These are phyloP conservation scores for Bradypodion pumilum DNA, from an alignment of 2,797 vertebrate genomes.

Conservation along the genomic window DNA sequence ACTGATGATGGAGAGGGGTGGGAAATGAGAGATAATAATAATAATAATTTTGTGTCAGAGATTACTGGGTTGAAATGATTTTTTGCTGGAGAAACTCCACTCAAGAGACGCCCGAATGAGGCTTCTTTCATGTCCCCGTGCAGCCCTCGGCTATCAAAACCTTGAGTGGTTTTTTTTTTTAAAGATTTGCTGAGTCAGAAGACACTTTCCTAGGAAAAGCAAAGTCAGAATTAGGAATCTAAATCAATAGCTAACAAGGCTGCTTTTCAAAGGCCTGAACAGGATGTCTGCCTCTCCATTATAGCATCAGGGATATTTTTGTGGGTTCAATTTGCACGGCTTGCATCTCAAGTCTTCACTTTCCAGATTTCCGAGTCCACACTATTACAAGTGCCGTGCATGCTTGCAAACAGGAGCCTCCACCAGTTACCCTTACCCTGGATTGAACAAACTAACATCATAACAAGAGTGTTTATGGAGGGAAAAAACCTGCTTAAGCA, in stretches of 20 bases:
- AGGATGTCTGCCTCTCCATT: fast-evolving
- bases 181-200: neutral
- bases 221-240: neutral
- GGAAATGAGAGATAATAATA: neutral
- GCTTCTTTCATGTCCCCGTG: no score
- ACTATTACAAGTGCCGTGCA: conserved; percentile 77
- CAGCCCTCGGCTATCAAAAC: no score
- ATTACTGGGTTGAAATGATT: no score
- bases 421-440: conserved; percentile 79
- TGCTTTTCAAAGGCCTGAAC: neutral
- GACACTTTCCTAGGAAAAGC: neutral
- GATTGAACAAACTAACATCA: conserved; percentile 91
- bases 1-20: neutral
- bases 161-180: no score
- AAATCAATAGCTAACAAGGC: neutral
- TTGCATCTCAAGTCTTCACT: conserved; percentile 15
- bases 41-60: no score
- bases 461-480: conserved; percentile 95
- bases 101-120: no score
- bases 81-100: no score
- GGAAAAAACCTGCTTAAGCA: conserved; percentile 82
- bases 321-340: conserved; percentile 35
- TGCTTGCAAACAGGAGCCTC: conserved; percentile 87
- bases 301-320: conserved; percentile 26
- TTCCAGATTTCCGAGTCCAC: conserved; percentile 54